Evolutionary conservation across 2,113 vertebrate genomes (phyloP).

Genomic region (Zapornia atra): DNA sequence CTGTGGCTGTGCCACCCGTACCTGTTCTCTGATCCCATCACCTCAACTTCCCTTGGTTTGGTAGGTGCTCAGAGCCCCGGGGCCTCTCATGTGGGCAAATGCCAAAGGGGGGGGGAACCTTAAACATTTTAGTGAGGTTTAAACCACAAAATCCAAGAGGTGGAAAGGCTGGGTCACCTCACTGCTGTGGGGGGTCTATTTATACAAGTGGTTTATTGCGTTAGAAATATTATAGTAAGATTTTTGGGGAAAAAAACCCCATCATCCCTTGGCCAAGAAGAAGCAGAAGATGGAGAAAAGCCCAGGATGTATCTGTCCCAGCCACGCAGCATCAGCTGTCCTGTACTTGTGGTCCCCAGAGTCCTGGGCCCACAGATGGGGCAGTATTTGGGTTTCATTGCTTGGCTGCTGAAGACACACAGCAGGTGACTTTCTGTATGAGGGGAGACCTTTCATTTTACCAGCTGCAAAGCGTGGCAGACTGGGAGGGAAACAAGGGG

Average conservation of each 20-base stretch:
- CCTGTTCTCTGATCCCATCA: background rate
- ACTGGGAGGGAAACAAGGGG: background rate
- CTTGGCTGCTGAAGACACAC: background rate
- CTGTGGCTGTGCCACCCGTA: background rate
- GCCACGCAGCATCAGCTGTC: background rate
- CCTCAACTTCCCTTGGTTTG: background rate
- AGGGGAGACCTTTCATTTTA: background rate
- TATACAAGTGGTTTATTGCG: background rate
- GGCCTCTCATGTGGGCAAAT: background rate
- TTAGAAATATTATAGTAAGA: background rate
- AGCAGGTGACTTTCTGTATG: background rate
- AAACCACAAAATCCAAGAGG: background rate
- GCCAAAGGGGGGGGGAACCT: background rate
- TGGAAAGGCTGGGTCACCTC: background rate
- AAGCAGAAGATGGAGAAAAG: background rate
- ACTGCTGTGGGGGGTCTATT: background rate
- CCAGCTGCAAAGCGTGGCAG: background rate
- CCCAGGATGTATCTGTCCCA: background rate
- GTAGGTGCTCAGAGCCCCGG: background rate
- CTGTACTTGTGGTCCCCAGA: accelerated
- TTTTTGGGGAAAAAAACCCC: background rate
- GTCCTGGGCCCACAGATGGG: background rate
- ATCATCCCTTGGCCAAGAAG: background rate
- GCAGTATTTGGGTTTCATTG: background rate
- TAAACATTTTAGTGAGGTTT: background rate